Evolutionary conservation across 2,797 vertebrate genomes (phyloP).

Genomic region (Karalla daura): DNA sequence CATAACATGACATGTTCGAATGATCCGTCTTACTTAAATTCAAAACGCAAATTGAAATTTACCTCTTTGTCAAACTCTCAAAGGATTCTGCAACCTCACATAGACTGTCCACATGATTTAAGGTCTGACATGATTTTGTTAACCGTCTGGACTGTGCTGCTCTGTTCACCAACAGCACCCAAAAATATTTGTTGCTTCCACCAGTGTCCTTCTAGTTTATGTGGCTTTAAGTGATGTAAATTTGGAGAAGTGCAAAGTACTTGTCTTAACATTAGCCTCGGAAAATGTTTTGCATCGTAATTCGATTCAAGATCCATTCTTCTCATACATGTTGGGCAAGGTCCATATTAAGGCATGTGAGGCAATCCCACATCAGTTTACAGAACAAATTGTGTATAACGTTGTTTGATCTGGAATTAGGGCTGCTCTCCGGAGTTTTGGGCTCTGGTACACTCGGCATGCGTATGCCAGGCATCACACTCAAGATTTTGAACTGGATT

Average conservation of each 20-base stretch:
- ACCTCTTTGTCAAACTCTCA: too few relatives aligned
- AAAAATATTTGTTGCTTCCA: conserved; percentile 22
- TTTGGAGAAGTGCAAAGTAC: not conserved
- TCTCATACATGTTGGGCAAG: conserved; percentile 55
- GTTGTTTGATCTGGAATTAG: conserved; percentile 53
- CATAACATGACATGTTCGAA: too few relatives aligned
- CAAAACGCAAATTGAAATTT: too few relatives aligned
- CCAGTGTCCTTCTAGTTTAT: not conserved
- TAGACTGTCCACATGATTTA: too few relatives aligned
- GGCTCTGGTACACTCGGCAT: conserved; percentile 11
- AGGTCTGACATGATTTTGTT: conserved; percentile 13
- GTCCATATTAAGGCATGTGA: conserved; percentile 77
- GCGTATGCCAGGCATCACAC: conserved; percentile 12
- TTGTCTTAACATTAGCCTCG: conserved; percentile 16
- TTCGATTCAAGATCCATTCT: conserved; percentile 62
- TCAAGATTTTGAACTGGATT: conserved; percentile 5
- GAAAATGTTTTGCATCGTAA: conserved; percentile 42
- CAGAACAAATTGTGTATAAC: conserved; percentile 54
- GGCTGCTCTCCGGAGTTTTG: conserved; percentile 25
- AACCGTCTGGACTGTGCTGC: not conserved
- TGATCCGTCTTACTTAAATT: too few relatives aligned
- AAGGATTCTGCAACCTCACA: too few relatives aligned
- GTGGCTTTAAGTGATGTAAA: conserved; percentile 1
- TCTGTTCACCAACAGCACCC: not conserved
- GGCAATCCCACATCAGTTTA: conserved; percentile 58